Evolutionary conservation across 2,888 invertebrate species (phyloP), one percentile per base, ranked within the genome.

Genomic region (Pristionchus arcanus): DNA sequence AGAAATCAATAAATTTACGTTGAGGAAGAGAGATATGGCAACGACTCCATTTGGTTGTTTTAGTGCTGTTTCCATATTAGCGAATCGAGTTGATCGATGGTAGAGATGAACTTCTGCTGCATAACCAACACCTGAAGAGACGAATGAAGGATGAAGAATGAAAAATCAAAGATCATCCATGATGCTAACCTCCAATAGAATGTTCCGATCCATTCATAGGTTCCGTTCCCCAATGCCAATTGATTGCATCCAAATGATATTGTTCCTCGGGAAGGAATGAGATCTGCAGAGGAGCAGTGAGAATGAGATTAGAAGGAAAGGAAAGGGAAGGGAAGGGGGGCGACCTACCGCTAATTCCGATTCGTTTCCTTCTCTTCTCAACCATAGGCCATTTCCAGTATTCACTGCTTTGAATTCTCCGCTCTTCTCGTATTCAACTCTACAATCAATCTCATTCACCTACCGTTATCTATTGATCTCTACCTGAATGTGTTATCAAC

Each of bases 171-270:
- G 34, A 21, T 21, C 21, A 77, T 74, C 9, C 84, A 85, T 25
- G 66, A 25, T 74, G 5, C n/a, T 66, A 15, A 28, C 95, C 95
- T 28, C 94, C 95, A 81, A 95, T 93, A 0, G 93, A 93, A 90
- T 95, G 95, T 87, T 95, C 94, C 0, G 94, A 94, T 63, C 95
- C 95, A 89, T 95, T 95, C 95, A 95, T 95, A 15, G 95, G 94
- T 90, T 95, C 95, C 28, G 93, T 94, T 31, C 94, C 95, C 93
- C 94, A 95, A 88, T 95, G 95, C 87, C 93, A 93, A 84, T 92
- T 94, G 90, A 95, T 92, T 9, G 91, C 90, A 86, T 95, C 94
- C 90, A 95, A 90, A 90, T 95, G 95, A 90, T 92, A 95, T 90
- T 95, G 94, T 86, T 95, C 94, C 77, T 94, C 94, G 11, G 93